A percentile compares a stretch with the other conserved stretches of the same genome.
Conservation (phyloP, 2,888 invertebrate species). For the Hirtodrosophila cameraria region DNA sequence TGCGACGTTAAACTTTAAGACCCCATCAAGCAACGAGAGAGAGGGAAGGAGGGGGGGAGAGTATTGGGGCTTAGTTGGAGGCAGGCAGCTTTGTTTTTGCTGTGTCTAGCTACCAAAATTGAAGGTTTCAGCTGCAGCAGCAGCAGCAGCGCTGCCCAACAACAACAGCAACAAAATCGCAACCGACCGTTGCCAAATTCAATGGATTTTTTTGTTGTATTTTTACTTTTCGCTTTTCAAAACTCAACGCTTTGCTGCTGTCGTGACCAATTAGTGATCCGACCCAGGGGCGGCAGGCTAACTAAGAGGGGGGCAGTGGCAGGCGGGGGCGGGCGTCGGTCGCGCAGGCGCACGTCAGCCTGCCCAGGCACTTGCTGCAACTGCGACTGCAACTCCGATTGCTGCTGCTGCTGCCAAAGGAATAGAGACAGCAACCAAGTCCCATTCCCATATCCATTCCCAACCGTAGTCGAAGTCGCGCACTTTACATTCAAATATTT, state of each 20-base stretch:
- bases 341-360: slow-evolving; percentile 73
- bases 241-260: slow-evolving; percentile 65
- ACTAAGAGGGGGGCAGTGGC: slow-evolving; percentile 16
- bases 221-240: slow-evolving; percentile 71
- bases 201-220: slow-evolving; percentile 53
- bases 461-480: slow-evolving; percentile 16
- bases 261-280: slow-evolving; percentile 77
- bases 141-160: slow-evolving; percentile 33
- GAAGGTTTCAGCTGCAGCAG: slow-evolving; percentile 71
- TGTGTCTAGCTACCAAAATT: slow-evolving; percentile 70
- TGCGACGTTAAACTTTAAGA: slow-evolving; percentile 77
- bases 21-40: slow-evolving; percentile 40
- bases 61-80: neutral
- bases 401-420: no score
- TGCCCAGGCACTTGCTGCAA: slow-evolving; percentile 43
- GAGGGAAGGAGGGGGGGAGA: neutral
- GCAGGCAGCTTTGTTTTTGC: slow-evolving; percentile 37
- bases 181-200: slow-evolving; percentile 71
- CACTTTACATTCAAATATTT: slow-evolving; percentile 79
- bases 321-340: slow-evolving; percentile 14
- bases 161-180: slow-evolving; percentile 46
- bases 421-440: slow-evolving; percentile 68
- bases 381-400: no score
- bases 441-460: slow-evolving; percentile 8
- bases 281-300: slow-evolving; percentile 30